phyloP scores from a whole-genome alignment of 53 echinoderm and acorn worm species.

The Pentamera pediparva region DNA sequence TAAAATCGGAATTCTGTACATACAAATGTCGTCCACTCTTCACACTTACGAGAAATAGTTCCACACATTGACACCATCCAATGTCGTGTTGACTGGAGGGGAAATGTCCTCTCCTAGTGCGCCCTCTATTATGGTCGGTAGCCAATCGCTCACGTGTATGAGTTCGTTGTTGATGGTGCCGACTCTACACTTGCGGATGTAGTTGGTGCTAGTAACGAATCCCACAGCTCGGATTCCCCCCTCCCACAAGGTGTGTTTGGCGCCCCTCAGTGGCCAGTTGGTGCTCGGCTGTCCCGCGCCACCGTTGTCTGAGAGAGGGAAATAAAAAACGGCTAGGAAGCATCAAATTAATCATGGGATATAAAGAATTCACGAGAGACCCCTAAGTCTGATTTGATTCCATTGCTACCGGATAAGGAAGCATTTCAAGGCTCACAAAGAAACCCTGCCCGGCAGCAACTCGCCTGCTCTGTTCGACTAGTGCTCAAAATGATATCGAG shows the following conservation, averaged over 20 bases:
- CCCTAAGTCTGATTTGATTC: too few species aligned
- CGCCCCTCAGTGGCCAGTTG: conserved; percentile 78
- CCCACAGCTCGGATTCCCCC: conserved; percentile 70
- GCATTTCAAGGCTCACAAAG: too few species aligned
- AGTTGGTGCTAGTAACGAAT: not conserved
- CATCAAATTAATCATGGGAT: not conserved
- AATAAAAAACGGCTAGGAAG: not conserved
- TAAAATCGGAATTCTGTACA: too few species aligned
- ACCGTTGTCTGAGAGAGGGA: conserved; percentile 56
- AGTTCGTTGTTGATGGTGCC: conserved; percentile 55
- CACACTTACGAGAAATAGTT: conserved; percentile 53
- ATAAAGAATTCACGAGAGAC: too few species aligned
- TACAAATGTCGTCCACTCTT: too few species aligned
- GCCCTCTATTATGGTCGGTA: conserved; percentile 65
- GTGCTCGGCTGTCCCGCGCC: conserved; percentile 30
- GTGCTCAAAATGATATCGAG: too few species aligned
- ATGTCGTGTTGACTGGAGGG: conserved; percentile 10
- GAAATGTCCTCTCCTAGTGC: conserved; percentile 10
- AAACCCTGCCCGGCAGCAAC: too few species aligned
- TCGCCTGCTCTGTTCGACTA: too few species aligned
- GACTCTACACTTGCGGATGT: conserved; percentile 7
- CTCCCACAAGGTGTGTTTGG: conserved; percentile 62
- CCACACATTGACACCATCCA: conserved; percentile 79
- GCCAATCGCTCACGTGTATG: conserved; percentile 76
- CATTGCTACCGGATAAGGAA: too few species aligned